Evolutionary conservation across 2,888 invertebrate genomes (phyloP).

Genomic region (Eilema griseolum): DNA sequence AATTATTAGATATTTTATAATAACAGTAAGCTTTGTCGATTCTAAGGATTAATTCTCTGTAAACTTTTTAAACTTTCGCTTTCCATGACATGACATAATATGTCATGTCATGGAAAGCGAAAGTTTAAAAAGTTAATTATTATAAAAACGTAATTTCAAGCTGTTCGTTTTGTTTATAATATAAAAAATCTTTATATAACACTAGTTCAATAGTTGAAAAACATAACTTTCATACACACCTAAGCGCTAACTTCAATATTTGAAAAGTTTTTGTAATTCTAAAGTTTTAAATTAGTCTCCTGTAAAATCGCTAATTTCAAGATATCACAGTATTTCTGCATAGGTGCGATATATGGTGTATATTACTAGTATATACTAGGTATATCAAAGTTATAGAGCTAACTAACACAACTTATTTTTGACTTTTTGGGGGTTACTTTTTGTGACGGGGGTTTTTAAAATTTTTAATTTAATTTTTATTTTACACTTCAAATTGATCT

Average conservation of each 20-base stretch:
- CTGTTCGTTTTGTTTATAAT: slow-evolving; percentile 3
- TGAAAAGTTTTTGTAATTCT: slow-evolving; percentile 14
- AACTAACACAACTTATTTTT: no score
- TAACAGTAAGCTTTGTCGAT: background rate
- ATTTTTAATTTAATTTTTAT: no score
- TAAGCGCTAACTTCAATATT: slow-evolving; percentile 10
- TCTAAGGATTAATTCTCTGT: background rate
- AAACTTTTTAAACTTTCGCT: no score
- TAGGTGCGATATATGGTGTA: background rate
- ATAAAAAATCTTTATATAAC: slow-evolving; percentile 10
- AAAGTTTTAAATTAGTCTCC: slow-evolving; percentile 7
- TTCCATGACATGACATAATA: no score
- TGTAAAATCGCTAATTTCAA: slow-evolving; percentile 10
- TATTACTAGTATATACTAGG: no score
- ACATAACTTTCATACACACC: slow-evolving; percentile 7
- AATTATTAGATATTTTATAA: slow-evolving; percentile 8
- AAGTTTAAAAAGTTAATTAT: no score
- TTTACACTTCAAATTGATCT: no score
- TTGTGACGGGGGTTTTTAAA: no score
- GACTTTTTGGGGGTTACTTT: no score
- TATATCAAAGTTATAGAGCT: no score
- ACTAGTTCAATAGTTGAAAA: slow-evolving; percentile 10
- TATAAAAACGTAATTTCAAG: slow-evolving; percentile 10
- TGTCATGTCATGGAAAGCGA: no score
- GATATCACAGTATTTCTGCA: slow-evolving; percentile 11